Conservation (phyloP, 1,140 invertebrate genomes). For the Lepidurus apus region DNA sequence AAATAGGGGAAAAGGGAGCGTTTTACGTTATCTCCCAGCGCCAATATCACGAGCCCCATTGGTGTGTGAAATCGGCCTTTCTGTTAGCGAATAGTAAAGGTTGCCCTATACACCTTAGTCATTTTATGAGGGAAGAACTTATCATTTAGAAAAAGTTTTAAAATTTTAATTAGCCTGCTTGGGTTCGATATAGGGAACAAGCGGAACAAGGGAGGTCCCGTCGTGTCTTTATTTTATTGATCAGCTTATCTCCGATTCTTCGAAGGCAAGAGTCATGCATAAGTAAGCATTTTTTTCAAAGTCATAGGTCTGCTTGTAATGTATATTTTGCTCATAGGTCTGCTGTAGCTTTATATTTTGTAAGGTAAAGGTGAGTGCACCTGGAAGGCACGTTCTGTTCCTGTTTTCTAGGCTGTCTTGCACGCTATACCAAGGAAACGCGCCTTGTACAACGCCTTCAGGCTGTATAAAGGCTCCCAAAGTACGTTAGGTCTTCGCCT, state of each 20-base stretch:
- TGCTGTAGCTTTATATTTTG: not conserved
- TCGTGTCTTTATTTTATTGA: not conserved
- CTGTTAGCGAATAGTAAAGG: not conserved
- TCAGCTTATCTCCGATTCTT: not conserved
- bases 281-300: not conserved
- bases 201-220: not conserved
- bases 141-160: no score
- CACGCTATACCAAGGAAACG: not conserved
- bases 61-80: not conserved
- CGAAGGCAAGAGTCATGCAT: not conserved
- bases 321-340: not conserved
- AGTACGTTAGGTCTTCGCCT: conserved; percentile 18
- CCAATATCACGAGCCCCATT: not conserved
- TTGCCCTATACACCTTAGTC: not conserved
- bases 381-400: not conserved
- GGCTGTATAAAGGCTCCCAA: not conserved
- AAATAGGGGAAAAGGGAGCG: not conserved
- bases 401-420: not conserved
- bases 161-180: no score
- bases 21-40: not conserved
- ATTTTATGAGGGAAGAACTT: not conserved
- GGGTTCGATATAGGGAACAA: not conserved
- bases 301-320: not conserved
- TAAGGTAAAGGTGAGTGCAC: not conserved
- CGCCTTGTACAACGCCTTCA: not conserved